Conservation (phyloP, 2,888 invertebrate species). For the Onchidella celtica region DNA sequence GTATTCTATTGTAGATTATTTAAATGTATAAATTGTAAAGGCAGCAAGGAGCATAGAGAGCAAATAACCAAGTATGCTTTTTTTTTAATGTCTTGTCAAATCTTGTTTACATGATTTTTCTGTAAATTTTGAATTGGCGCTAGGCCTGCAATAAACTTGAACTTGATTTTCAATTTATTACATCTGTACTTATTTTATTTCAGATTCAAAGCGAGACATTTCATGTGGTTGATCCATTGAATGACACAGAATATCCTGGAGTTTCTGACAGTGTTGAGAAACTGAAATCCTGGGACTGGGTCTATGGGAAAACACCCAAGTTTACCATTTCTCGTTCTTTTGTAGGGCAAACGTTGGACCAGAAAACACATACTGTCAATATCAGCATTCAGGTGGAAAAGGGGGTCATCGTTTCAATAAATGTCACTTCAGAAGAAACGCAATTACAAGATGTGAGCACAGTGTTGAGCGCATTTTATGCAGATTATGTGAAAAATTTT, state of each 20-base stretch:
- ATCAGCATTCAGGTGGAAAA: conserved; percentile 25
- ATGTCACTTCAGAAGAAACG: neutral
- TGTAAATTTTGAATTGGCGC: too few relatives aligned
- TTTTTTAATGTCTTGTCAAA: too few relatives aligned
- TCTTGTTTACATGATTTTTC: too few relatives aligned
- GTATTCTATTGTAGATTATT: too few relatives aligned
- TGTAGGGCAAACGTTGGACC: neutral
- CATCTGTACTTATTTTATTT: too few relatives aligned
- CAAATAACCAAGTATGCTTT: too few relatives aligned
- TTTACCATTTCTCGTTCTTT: conserved; percentile 57
- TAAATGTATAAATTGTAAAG: too few relatives aligned
- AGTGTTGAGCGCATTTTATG: conserved; percentile 9
- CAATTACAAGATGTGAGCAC: neutral
- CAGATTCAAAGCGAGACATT: too few relatives aligned
- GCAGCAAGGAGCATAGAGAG: too few relatives aligned
- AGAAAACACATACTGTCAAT: neutral
- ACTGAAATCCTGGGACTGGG: conserved; percentile 67
- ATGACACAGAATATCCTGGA: conserved; percentile 61
- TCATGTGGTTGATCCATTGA: conserved; percentile 57
- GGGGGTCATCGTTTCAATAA: conserved; percentile 1
- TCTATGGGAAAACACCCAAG: conserved; percentile 69
- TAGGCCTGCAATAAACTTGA: too few relatives aligned
- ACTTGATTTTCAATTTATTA: too few relatives aligned
- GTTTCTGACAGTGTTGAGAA: conserved; percentile 54
- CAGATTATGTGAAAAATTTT: neutral